Evolutionary conservation across 2,797 vertebrate species (phyloP).

Genomic region (Enteromius mattozi): DNA sequence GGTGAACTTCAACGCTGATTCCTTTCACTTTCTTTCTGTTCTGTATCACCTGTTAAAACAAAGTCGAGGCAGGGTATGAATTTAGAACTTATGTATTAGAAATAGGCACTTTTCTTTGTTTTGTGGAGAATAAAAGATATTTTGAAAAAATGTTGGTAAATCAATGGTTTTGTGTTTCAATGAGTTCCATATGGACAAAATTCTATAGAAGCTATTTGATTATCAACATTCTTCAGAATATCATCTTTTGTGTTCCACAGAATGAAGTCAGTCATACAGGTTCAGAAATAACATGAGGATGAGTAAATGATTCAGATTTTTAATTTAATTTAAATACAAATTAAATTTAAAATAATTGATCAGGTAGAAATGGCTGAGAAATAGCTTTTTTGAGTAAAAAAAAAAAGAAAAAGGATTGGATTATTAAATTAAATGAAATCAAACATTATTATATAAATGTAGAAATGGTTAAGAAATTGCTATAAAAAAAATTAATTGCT

Average conservation of each 20-base stretch:
- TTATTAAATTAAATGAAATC: no score
- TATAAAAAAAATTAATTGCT: no score
- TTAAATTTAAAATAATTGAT: no score
- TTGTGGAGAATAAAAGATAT: neutral
- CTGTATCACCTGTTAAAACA: neutral
- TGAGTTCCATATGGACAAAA: neutral
- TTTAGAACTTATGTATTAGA: neutral
- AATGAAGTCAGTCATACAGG: neutral
- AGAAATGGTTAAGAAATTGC: no score
- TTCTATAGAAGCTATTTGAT: neutral
- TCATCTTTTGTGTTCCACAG: neutral
- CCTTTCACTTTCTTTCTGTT: neutral
- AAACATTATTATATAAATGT: no score
- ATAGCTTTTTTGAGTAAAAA: no score
- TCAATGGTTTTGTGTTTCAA: neutral
- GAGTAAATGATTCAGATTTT: neutral
- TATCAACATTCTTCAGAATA: neutral
- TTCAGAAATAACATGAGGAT: neutral
- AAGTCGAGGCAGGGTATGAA: neutral
- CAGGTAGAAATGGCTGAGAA: no score
- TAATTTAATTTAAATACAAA: no score
- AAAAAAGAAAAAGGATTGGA: no score
- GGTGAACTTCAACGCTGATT: slow-evolving; percentile 71
- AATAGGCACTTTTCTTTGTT: neutral
- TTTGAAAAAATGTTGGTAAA: neutral